A percentile compares a stretch with the other conserved stretches of the same genome.
Conservation (phyloP, 2,888 invertebrate species). For the Drosophila merina region DNA sequence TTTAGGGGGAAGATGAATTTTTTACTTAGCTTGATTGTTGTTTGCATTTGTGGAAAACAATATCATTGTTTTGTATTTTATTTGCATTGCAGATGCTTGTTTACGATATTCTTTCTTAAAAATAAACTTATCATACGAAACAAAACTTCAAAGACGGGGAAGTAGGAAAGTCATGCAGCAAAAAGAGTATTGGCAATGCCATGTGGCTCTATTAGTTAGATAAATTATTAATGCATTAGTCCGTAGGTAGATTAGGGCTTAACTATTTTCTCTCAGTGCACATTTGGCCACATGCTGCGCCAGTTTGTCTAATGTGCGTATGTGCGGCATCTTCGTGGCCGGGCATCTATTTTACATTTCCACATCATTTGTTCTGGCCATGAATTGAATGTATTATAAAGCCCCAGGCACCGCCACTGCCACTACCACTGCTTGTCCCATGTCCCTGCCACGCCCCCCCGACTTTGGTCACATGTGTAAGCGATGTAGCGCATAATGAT, state of each 20-base stretch:
- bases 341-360: constrained; percentile 81
- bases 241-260: no score
- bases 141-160: no score
- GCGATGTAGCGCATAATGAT: constrained; percentile 79
- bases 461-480: constrained; percentile 63
- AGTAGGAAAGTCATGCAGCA: no score
- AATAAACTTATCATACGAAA: neutral
- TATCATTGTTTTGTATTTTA: neutral
- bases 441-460: constrained; percentile 9
- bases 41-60: neutral
- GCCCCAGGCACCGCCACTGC: constrained; percentile 30
- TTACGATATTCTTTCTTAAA: neutral
- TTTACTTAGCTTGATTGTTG: neutral
- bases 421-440: constrained; percentile 12
- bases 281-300: constrained; percentile 30
- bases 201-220: no score
- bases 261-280: constrained; percentile 5
- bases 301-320: constrained; percentile 27
- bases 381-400: constrained; percentile 79
- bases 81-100: neutral
- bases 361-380: constrained; percentile 81
- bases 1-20: neutral
- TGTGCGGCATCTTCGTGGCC: constrained; percentile 47
- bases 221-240: no score
- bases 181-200: no score